A percentile compares a stretch with the other conserved stretches of the same genome.
Evolutionary conservation across 2,113 vertebrate genomes (phyloP).

Genomic region (Brachypteracias leptosomus): DNA sequence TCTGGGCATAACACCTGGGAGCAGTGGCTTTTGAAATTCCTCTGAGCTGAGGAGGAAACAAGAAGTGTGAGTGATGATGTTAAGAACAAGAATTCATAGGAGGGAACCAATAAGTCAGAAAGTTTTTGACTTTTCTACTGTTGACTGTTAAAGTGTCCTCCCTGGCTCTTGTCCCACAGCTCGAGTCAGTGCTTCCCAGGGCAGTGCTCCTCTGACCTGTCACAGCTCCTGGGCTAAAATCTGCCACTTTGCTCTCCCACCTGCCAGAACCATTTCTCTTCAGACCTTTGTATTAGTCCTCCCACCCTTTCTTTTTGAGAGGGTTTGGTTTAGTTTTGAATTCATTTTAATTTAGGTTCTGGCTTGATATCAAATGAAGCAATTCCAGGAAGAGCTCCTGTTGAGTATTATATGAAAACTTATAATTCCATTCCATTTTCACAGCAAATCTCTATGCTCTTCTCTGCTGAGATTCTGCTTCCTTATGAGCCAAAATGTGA

Average conservation of each 20-base stretch:
- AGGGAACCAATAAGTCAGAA: background rate
- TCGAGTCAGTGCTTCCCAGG: background rate
- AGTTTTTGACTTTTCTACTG: background rate
- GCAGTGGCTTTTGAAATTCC: background rate
- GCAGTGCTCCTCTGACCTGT: background rate
- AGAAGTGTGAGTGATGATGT: background rate
- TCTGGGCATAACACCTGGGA: background rate
- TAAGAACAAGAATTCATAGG: background rate
- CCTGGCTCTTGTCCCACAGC: background rate
- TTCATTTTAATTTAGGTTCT: background rate
- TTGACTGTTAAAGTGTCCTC: background rate
- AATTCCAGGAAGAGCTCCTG: background rate
- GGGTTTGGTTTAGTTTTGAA: background rate
- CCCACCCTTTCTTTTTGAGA: background rate
- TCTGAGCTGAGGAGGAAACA: background rate
- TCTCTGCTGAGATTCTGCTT: background rate
- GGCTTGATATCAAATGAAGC: background rate
- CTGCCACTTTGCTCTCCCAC: background rate
- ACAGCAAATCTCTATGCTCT: background rate
- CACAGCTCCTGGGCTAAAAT: background rate
- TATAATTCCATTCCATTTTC: background rate
- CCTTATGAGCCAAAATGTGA: background rate
- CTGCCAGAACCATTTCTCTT: background rate
- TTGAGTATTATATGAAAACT: background rate
- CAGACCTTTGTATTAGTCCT: background rate